Conservation (phyloP, 1,140 invertebrate species). For the Leptinotarsa lineolata region DNA sequence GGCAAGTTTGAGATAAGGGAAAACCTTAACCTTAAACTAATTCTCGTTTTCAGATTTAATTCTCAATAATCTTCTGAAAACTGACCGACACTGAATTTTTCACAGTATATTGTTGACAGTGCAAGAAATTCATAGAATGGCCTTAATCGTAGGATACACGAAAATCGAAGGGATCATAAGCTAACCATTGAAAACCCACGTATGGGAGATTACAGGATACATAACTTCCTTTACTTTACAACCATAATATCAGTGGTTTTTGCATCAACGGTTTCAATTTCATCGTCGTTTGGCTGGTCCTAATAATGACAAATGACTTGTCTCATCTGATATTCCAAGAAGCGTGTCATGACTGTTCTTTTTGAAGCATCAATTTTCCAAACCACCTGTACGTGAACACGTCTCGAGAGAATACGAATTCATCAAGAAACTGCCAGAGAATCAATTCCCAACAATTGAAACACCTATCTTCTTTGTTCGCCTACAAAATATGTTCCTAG, state of each 20-base stretch:
- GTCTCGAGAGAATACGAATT: slow-evolving; percentile 14
- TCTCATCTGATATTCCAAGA: not conserved
- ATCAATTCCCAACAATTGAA: slow-evolving; percentile 18
- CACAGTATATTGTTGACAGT: no score
- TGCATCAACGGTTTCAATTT: not conserved
- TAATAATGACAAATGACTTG: not conserved
- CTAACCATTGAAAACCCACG: not conserved
- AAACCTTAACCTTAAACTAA: no score
- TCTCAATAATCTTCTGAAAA: no score
- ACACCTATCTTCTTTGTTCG: slow-evolving; percentile 6
- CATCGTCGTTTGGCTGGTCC: not conserved
- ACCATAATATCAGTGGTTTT: not conserved
- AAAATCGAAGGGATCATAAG: no score
- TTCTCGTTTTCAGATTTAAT: no score
- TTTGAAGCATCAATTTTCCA: not conserved
- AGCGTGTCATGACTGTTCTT: not conserved
- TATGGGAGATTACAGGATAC: not conserved
- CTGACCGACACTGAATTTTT: no score
- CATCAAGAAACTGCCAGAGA: slow-evolving; percentile 14
- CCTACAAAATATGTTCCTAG: slow-evolving; percentile 4
- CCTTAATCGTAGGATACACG: no score
- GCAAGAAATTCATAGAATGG: no score
- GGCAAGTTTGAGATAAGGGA: no score
- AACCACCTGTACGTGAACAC: not conserved
- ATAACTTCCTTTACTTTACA: not conserved